These are phyloP conservation scores for Myotis daubentonii DNA, from an alignment of 2,797 vertebrate species.

Conservation along the genomic window DNA sequence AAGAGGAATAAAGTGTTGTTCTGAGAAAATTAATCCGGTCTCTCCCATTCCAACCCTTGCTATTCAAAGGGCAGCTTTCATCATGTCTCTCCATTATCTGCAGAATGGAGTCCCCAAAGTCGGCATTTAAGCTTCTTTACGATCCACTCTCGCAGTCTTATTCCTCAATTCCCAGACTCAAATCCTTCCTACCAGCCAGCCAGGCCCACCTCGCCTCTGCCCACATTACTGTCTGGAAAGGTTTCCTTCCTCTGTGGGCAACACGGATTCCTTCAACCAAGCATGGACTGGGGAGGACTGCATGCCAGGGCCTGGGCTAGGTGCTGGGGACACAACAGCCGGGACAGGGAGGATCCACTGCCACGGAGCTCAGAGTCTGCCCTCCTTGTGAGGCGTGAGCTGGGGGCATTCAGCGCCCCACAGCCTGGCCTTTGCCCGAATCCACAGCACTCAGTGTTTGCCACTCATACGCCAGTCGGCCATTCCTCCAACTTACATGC, in stretches of 20 bases:
- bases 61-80: constrained; percentile 32
- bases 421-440: neutral
- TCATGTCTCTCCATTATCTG: neutral
- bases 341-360: neutral
- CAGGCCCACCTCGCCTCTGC: neutral
- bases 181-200: neutral
- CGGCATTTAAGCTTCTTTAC: neutral
- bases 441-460: neutral
- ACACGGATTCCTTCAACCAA: neutral
- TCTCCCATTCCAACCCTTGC: neutral
- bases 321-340: neutral
- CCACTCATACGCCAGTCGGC: neutral
- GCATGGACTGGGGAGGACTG: accelerated
- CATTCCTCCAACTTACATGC: neutral
- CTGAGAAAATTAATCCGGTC: constrained; percentile 4
- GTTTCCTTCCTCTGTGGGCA: neutral
- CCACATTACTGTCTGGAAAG: neutral
- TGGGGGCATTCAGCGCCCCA: neutral
- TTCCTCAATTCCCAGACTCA: neutral
- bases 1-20: constrained; percentile 32
- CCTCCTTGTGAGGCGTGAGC: neutral
- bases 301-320: neutral
- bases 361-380: neutral
- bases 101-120: neutral
- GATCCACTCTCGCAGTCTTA: neutral